phyloP scores from a whole-genome alignment of 2,888 invertebrate genomes.

The Drosophila planitibia region DNA sequence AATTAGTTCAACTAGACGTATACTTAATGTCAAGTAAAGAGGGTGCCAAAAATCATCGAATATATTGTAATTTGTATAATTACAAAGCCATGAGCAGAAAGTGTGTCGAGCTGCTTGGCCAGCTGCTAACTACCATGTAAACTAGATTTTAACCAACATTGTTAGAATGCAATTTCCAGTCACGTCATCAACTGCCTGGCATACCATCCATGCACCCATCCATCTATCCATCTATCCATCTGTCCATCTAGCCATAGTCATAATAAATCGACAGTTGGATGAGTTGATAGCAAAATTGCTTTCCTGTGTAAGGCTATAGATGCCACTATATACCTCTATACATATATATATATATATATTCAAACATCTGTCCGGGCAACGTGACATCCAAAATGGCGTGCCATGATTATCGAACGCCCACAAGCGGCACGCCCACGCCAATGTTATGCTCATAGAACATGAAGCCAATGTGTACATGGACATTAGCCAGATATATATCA shows the following conservation, averaged over 20 bases:
- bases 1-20: constrained; percentile 84
- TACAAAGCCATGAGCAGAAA: constrained; percentile 29
- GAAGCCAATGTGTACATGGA: constrained; percentile 13
- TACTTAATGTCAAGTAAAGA: constrained; percentile 65
- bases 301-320: constrained; percentile 14
- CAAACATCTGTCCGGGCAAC: constrained; percentile 14
- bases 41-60: constrained; percentile 60
- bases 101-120: constrained; percentile 27
- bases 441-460: constrained; percentile 22
- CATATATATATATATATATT: background rate
- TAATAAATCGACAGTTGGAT: constrained; percentile 37
- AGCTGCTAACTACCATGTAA: constrained; percentile 73
- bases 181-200: constrained; percentile 56
- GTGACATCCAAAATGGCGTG: constrained; percentile 68
- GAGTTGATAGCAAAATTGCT: constrained; percentile 39
- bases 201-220: constrained; percentile 9
- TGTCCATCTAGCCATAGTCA: constrained; percentile 9
- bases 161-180: constrained; percentile 72
- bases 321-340: background rate
- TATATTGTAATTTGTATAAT: constrained; percentile 25
- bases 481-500: constrained; percentile 58
- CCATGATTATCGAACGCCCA: constrained; percentile 42
- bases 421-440: constrained; percentile 45
- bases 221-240: constrained; percentile 7
- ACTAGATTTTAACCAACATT: constrained; percentile 66